These are phyloP conservation scores for Pedionomus torquatus DNA, from an alignment of 2,113 vertebrate species.

Conservation along the genomic window DNA sequence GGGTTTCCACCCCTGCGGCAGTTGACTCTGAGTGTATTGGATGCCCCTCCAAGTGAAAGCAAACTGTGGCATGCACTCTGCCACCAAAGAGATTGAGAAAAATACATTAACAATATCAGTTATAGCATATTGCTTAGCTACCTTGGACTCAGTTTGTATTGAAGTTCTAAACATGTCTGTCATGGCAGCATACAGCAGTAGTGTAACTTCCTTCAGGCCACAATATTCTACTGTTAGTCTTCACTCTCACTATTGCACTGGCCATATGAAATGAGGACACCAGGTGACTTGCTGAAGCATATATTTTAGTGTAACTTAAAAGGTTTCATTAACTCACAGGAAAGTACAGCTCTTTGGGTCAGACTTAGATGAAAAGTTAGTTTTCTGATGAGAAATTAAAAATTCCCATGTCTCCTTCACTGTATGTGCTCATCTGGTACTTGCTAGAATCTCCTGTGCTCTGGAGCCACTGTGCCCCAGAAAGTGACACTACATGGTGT, in stretches of 20 bases:
- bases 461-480: background rate
- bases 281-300: background rate
- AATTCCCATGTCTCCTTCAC: accelerated
- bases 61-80: background rate
- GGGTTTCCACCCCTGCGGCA: background rate
- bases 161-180: background rate
- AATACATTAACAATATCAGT: background rate
- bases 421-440: accelerated
- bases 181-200: background rate
- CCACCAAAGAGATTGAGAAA: background rate
- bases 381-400: background rate
- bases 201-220: background rate
- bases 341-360: background rate
- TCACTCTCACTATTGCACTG: background rate
- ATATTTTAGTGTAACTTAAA: background rate
- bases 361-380: background rate
- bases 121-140: background rate
- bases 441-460: accelerated
- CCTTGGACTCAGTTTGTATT: background rate
- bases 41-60: background rate
- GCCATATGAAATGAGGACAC: background rate
- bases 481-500: background rate
- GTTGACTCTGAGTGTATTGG: background rate
- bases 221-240: background rate
- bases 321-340: background rate